These are phyloP conservation scores for Ormyrus rosae DNA, from an alignment of 2,888 invertebrate genomes.

Conservation along the genomic window DNA sequence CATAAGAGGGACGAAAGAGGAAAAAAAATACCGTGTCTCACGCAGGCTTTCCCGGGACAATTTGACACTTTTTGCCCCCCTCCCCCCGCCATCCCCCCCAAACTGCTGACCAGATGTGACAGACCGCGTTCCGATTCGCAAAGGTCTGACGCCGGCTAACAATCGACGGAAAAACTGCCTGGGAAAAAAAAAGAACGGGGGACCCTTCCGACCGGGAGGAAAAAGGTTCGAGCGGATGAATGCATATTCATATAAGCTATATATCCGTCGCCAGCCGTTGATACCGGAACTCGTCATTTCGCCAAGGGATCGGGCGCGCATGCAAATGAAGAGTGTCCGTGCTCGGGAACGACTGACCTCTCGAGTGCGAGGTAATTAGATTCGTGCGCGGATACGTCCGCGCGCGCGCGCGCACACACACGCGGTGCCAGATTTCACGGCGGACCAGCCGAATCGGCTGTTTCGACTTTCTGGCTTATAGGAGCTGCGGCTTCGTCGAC, in stretches of 20 bases:
- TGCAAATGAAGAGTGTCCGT: conserved; percentile 57
- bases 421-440: conserved; percentile 27
- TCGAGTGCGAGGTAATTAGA: conserved; percentile 58
- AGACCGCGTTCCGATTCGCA: conserved; percentile 10
- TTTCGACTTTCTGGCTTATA: not conserved
- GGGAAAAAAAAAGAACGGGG: not conserved
- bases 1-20: not conserved
- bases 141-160: not conserved
- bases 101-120: conserved; percentile 22
- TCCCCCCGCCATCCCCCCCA: too few species aligned
- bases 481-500: too few species aligned
- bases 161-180: not conserved
- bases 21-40: too few species aligned
- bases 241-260: conserved; percentile 57
- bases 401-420: conserved; percentile 40
- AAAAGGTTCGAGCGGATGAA: conserved; percentile 3
- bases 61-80: conserved; percentile 33
- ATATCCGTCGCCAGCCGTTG: conserved; percentile 7
- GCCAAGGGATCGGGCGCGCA: conserved; percentile 39
- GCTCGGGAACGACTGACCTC: conserved; percentile 39
- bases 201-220: not conserved
- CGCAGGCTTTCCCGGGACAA: conserved; percentile 11
- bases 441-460: not conserved
- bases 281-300: conserved; percentile 58
- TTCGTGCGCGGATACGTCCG: conserved; percentile 55